Base-by-base conservation (phyloP, 2,888 invertebrate species). In the Drosophila leonis region DNA sequence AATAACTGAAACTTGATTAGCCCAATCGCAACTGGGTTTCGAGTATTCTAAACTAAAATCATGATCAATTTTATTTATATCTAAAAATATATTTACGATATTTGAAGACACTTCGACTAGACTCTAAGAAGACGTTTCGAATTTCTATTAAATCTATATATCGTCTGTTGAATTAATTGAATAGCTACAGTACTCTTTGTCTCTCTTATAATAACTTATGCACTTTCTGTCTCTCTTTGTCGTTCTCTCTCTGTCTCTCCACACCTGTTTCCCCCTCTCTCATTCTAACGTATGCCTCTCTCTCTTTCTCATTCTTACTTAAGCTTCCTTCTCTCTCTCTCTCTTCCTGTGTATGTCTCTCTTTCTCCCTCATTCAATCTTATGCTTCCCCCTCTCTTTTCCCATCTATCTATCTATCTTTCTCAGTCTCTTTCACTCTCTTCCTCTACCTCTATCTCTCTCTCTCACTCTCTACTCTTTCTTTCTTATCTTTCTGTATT, bases 211-310 rank as follows among this genome's bases (percentile, higher is more conserved):
- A n/a, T n/a, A n/a, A n/a, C n/a, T n/a, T n/a, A n/a, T n/a, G n/a
- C n/a, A n/a, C 24, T 24, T 4, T 24, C 24, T 24, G 24, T n/a
- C 39, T n/a, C n/a, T 39, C 15, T 37, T 3, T n/a, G 8, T 3
- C 9, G 18, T 10, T 41, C 4, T 41, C 18, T 41, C 12, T 44
- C 3, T 24, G 5, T 20, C 1, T 12, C 12, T 42, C 1, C 12
- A 4, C 12, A 0, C 5, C 5, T 20, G 2, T 42, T 0, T 42
- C 4, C 0, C 4, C 12, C 5, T 20, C 42, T 42, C 5, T 20
- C 1, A 12, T 0, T 20, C 5, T n/a, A n/a, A n/a, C n/a, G n/a
- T n/a, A n/a, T 12, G 5, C 20, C 1, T 41, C n/a, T 41, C 0
- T 41, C 10, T 18, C 4, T 41, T 0, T n/a, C n/a, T n/a, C n/a